Conservation (phyloP, 2,888 invertebrate species). For the Noctua pronuba region DNA sequence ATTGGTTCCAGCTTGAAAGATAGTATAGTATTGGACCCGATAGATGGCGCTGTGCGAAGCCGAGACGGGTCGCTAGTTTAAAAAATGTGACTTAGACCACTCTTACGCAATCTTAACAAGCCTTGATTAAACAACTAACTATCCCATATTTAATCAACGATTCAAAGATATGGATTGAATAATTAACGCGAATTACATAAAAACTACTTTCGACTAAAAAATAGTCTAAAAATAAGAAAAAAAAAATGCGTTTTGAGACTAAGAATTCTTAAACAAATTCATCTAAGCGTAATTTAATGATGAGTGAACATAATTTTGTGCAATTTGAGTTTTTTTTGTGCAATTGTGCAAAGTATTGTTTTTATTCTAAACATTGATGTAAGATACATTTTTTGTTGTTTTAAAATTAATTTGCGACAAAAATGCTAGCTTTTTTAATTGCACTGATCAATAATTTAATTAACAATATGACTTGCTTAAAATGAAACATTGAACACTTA, state of each 20-base stretch:
- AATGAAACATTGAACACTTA: not conserved
- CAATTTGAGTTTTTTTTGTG: constrained; percentile 32
- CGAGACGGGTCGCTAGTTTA: not conserved
- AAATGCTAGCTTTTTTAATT: not conserved
- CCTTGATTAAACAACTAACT: not conserved
- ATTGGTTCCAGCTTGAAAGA: not conserved
- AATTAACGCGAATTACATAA: constrained; percentile 59
- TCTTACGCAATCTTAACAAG: constrained; percentile 5
- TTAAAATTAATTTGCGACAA: constrained; percentile 4
- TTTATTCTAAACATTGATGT: constrained; percentile 9
- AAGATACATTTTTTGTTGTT: not conserved
- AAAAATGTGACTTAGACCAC: constrained; percentile 8
- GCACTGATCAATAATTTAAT: not conserved
- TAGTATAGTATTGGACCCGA: not conserved
- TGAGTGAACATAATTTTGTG: constrained; percentile 47
- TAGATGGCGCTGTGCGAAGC: not conserved
- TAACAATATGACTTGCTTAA: not conserved
- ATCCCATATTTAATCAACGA: constrained; percentile 57
- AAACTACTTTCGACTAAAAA: constrained; percentile 49
- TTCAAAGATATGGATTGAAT: constrained; percentile 63
- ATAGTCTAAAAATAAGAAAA: constrained; percentile 32
- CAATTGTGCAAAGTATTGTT: constrained; percentile 27
- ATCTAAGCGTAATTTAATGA: constrained; percentile 47
- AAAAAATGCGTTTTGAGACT: constrained; percentile 55
- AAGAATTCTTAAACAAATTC: constrained; percentile 40